A percentile compares a stretch with the other conserved stretches of the same genome.
Conservation (phyloP, 2,888 invertebrate genomes). For the Brachypterus glaber region DNA sequence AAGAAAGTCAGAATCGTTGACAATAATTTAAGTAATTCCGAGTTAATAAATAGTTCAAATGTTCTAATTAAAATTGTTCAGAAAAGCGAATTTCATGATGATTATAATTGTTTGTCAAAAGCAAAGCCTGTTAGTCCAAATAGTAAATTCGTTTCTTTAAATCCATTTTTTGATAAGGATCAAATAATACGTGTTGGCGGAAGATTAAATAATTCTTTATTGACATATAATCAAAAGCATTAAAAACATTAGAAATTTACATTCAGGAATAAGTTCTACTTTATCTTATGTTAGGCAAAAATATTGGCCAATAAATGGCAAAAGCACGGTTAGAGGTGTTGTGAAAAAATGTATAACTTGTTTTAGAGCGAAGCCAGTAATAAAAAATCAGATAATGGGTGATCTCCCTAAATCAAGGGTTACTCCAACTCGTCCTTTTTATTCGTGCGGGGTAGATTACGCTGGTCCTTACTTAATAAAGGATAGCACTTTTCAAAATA, state of each 20-base stretch:
- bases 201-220: conserved; percentile 5
- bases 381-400: conserved; percentile 15
- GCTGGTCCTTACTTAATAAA: conserved; percentile 22
- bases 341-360: conserved; percentile 13
- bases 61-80: conserved; percentile 6
- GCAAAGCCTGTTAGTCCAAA: not conserved
- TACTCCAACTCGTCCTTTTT: conserved; percentile 10
- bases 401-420: conserved; percentile 13
- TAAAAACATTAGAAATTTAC: conserved; percentile 7
- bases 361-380: conserved; percentile 14
- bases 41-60: conserved; percentile 3
- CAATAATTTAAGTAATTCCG: no score
- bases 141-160: conserved; percentile 5
- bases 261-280: conserved; percentile 9
- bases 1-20: conserved; percentile 4
- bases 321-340: conserved; percentile 4
- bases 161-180: conserved; percentile 9
- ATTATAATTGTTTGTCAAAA: conserved; percentile 4
- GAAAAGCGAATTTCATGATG: conserved; percentile 2
- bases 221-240: conserved; percentile 7
- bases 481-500: conserved; percentile 15
- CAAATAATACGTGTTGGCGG: conserved; percentile 9
- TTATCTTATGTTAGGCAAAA: conserved; percentile 3
- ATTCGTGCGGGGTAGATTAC: conserved; percentile 22
- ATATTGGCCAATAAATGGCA: conserved; percentile 12